Evolutionary conservation across 1,140 invertebrate species (phyloP), one percentile per base, ranked within the genome.

Genomic region (Hycleus cichorii): DNA sequence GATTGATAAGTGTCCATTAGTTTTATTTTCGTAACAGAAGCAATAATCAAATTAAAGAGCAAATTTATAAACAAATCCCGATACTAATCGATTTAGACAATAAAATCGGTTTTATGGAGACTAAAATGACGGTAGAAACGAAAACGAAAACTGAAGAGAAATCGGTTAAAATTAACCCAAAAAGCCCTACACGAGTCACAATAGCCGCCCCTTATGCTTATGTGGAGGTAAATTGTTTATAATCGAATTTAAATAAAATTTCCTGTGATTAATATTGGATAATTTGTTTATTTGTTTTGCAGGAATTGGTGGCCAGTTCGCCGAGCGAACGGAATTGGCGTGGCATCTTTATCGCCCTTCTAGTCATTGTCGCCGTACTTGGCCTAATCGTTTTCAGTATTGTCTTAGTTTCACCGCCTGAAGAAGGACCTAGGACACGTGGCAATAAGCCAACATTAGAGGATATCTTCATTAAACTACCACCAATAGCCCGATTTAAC

Each of bases 321-420:
- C 86, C 88, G n/a, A 88, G 83, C 55, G 84, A 90, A 67, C 77
- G 88, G 43, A 95, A 95, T 78, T 95, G 91, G 91, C 83, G 89
- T 27, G 91, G 92, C 9, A 93, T 95, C 58, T 83, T 88, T 55
- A 95, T 95, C 57, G 91, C 93, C 0, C 77, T 94, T 32, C 76
- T 94, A 53, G 92, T 95, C 26, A 95, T 95, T 58, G 80, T 88
- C 9, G 83, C 87, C 4, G 91, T 95, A 7, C 85, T 91, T 61
- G 87, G 87, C 12, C 81, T 94, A 60, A 93, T 94, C 40, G 81
- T 91, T 54, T 87, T 91, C 71, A 91, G 91, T 67, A 91, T 94
- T 65, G 83, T 93, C 12, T 78, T 94, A 43, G 81, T 93, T 7
- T 91, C 89, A 5, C 87, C 87, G 2, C 82, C 81, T 2, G 86